Evolutionary conservation across 2,888 invertebrate species (phyloP).

Genomic region (Campoplex nolae): DNA sequence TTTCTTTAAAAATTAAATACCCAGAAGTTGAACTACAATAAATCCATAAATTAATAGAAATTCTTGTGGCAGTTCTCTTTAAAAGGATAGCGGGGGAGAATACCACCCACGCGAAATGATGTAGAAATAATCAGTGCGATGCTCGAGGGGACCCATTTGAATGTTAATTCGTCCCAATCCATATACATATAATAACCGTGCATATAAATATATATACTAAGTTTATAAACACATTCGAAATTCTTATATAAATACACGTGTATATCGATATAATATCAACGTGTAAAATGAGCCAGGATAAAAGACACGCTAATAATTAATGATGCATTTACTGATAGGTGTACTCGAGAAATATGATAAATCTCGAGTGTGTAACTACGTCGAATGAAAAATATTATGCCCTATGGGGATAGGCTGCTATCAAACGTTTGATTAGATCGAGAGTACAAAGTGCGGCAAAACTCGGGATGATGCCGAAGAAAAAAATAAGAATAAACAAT

Average conservation of each 20-base stretch:
- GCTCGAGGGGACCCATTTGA: conserved; percentile 59
- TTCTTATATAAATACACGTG: neutral
- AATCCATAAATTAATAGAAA: neutral
- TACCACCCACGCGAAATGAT: conserved; percentile 54
- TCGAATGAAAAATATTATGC: conserved; percentile 51
- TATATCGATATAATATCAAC: neutral
- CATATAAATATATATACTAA: neutral
- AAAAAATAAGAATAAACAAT: neutral
- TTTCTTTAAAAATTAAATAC: neutral
- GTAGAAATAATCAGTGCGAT: conserved; percentile 50
- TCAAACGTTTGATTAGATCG: conserved; percentile 57
- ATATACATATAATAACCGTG: conserved; percentile 1
- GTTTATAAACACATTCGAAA: neutral
- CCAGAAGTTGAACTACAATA: neutral
- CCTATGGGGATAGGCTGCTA: conserved; percentile 37
- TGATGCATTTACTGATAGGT: conserved; percentile 60
- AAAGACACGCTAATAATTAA: conserved; percentile 50
- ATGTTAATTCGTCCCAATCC: conserved; percentile 54
- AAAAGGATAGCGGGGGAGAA: conserved; percentile 16
- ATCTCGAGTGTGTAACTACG: conserved; percentile 38
- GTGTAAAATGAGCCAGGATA: conserved; percentile 30
- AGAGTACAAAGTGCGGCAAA: conserved; percentile 49
- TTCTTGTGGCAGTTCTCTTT: neutral
- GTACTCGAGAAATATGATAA: conserved; percentile 51
- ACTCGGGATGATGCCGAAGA: conserved; percentile 1